Base-by-base conservation (phyloP, 1,140 invertebrate genomes). In the Cyclina sinensis region DNA sequence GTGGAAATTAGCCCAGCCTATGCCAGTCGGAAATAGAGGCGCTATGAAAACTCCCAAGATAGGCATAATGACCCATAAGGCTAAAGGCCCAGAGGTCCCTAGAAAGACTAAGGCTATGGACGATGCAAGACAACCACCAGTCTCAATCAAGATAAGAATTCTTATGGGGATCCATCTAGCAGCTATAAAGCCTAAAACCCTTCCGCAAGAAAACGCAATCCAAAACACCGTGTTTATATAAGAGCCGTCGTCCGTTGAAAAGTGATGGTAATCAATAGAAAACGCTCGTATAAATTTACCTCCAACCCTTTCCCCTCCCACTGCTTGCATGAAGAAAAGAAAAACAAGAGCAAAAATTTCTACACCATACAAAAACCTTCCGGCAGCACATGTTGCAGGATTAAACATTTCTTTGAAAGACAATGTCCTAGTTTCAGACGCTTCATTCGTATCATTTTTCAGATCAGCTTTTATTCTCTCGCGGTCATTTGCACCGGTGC, bases 261-360 rank as follows among this genome's bases (percentile, higher is more conserved):
- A 89, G 0, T 89, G 32, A 30, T 88, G 59, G 21, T 90, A 78
- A 54, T 92, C 91, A 39, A 91, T 91, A 3, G 92, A 73, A 65
- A 89, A 93, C 11, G 85, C 85, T 21, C 90, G 88, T 30, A 94
- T 88, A 46, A 93, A 94, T 62, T 93, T 94, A 16, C 91, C 91
- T 14, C 76, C 91, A 21, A 91, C 73, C 14, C 93, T 65, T 32
- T 94, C 93, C 9, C 91, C 92, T 0, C 91, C 93, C 37, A 91
- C 90, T 5, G 81, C 90, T 21, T 90, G 80, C 51, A 92, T 90
- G 68, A 90, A 93, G 43, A 86, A 92, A 2, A 92, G n/a, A n/a
- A 93, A 93, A 0, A 93, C 65, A 2, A 94, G 78, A 12, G 81
- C 51, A 39, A 93, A 90, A 1, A 94, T 90, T 16, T 84, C 46